Conservation (phyloP, 2,888 invertebrate genomes). For the Eupithecia dodoneata region DNA sequence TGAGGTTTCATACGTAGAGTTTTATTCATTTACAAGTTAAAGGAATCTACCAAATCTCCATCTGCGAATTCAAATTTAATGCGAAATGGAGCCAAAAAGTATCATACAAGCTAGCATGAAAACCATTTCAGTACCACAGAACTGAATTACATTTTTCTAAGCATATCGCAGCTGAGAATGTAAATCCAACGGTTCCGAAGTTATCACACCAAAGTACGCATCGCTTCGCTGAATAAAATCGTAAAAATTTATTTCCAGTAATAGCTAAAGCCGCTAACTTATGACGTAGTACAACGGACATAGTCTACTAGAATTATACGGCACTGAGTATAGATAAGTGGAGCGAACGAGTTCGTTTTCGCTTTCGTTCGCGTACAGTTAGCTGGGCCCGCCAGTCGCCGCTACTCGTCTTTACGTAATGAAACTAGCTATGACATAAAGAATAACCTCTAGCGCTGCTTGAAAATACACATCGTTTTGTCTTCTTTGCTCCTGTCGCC, state of each 20-base stretch:
- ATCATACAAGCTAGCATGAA: background rate
- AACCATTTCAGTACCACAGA: background rate
- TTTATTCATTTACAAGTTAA: too few species aligned
- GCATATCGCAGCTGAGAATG: background rate
- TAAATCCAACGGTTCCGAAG: conserved; percentile 3
- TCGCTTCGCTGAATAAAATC: conserved; percentile 7
- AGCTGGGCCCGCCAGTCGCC: conserved; percentile 43
- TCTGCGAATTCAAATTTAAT: background rate
- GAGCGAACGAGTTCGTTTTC: conserved; percentile 62
- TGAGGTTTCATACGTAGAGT: too few species aligned
- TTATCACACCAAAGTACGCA: background rate
- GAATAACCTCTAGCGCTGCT: conserved; percentile 3
- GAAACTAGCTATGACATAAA: conserved; percentile 13
- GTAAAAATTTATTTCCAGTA: background rate
- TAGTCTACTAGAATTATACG: conserved; percentile 48
- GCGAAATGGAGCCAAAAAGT: background rate
- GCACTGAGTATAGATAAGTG: conserved; percentile 50
- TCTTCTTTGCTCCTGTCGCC: background rate
- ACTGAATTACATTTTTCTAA: background rate
- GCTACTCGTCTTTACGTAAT: conserved; percentile 34
- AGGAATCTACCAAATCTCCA: background rate
- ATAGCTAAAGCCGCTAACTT: conserved; percentile 3
- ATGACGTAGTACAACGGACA: conserved; percentile 40
- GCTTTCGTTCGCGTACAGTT: conserved; percentile 64
- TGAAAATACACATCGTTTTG: background rate